Base-by-base conservation (phyloP, 37 sponge, comb jelly and placozoan genomes). In the Chondrosia reniformis region DNA sequence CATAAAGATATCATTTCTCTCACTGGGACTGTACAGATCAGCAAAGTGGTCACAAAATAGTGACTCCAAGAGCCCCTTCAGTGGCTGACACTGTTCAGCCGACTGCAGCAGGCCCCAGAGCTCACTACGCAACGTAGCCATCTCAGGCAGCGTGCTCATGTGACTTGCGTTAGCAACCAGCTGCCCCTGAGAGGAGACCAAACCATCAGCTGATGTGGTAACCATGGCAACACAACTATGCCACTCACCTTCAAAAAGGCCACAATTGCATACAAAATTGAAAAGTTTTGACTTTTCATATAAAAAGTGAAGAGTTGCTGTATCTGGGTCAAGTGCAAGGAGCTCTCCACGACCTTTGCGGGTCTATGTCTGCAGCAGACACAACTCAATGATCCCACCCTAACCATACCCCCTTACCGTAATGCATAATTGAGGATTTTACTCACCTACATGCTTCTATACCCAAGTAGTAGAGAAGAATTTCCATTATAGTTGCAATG, bases 231-330 rank as follows among this genome's bases (percentile, higher is more conserved):
- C 15, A 19, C 10, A 19, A 15, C 52, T 49, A 49, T 19, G n/a
- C 22, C 17, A 59, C 61, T 5, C 72, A 69, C 72, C 72, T 69
- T 69, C 72, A 69, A 59, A 13, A 59, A 30, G 61, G 61, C 61
- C 22, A 59, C 61, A 6, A 59, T 7, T 19, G 61, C 28, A 13
- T 13, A 59, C 61, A 59, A 30, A 30, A n/a, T n/a, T n/a, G n/a
- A n/a, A n/a, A n/a, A n/a, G n/a, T n/a, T n/a, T n/a, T n/a, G n/a
- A n/a, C n/a, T n/a, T n/a, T n/a, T n/a, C n/a, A n/a, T n/a, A n/a
- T n/a, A n/a, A n/a, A n/a, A n/a, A n/a, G n/a, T n/a, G n/a, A n/a
- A n/a, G n/a, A n/a, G n/a, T n/a, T n/a, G n/a, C n/a, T n/a, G n/a
- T n/a, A n/a, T n/a, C n/a, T n/a, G n/a, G n/a, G n/a, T n/a, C n/a